Conservation (phyloP, 2,113 vertebrate genomes). For the Sinocyclocheilus anshuiensis region DNA sequence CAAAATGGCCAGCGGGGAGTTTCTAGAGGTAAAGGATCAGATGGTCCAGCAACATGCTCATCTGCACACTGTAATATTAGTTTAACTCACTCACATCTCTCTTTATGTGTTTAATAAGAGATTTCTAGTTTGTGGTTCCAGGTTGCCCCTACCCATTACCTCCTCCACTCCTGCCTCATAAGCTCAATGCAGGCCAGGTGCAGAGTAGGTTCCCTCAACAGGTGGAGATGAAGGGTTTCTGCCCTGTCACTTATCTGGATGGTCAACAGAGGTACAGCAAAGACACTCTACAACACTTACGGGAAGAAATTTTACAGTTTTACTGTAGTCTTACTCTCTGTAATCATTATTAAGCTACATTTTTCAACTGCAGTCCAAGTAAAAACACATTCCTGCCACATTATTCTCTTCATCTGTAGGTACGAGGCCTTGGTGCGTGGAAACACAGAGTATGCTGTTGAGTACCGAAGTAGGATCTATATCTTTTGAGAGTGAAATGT, state of each 20-base stretch:
- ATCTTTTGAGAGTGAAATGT: constrained; percentile 83
- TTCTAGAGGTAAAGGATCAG: constrained; percentile 77
- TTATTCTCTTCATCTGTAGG: constrained; percentile 66
- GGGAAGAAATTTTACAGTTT: neutral
- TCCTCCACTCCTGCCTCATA: constrained; percentile 79
- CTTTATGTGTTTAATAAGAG: constrained; percentile 70
- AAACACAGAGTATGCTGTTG: constrained; percentile 78
- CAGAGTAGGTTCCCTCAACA: constrained; percentile 81
- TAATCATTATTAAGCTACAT: neutral
- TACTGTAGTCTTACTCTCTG: neutral
- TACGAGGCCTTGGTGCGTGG: constrained; percentile 90
- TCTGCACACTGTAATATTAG: neutral
- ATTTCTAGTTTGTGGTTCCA: constrained; percentile 87
- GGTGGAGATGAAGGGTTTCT: constrained; percentile 88
- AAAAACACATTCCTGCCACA: neutral
- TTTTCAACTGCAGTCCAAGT: neutral
- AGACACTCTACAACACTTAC: neutral
- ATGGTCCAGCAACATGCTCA: neutral
- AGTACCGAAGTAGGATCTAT: constrained; percentile 83
- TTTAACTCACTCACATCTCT: neutral
- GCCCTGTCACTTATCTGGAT: constrained; percentile 89
- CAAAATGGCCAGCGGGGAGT: constrained; percentile 83
- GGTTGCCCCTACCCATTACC: constrained; percentile 82
- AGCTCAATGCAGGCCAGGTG: constrained; percentile 77
- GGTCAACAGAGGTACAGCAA: constrained; percentile 83